Evolutionary conservation across 2,797 vertebrate species (phyloP), one percentile per base, ranked within the genome.

Genomic region (Sardinella longiceps): DNA sequence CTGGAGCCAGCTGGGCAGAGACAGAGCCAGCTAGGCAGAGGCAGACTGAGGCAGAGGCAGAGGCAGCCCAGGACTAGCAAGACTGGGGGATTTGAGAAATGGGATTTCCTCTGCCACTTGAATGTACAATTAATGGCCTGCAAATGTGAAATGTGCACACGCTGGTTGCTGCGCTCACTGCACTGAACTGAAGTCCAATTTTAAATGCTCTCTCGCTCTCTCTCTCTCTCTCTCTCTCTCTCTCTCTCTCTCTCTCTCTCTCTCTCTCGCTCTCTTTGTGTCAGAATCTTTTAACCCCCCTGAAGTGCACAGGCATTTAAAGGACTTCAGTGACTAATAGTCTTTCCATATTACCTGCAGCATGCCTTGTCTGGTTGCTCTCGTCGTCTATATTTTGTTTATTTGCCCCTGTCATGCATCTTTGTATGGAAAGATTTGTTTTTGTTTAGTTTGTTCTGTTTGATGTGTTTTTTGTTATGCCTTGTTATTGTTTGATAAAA

Each of bases 111-210:
- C 58, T 53, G 50, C 43, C 46, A 82, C 37, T 83, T 48, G 58
- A 81, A 82, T 81, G 66, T 84, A 20, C 81, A 88, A 86, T 86
- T 85, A 90, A 87, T 84, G 82, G 82, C 82, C 81, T 50, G 81
- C 33, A 58, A 84, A 84, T 86, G 77, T 51, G 74, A 85, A 86
- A 81, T 66, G 39, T 63, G 80, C 63, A 53, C 80, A 86, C 56
- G 58, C 82, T 74, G 37, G 2, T 80, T 83, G 80, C 37, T 51
- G 77, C 81, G 46, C 51, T 82, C 82, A 60, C 14, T n/a, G n/a
- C n/a, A n/a, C n/a, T n/a, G n/a, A n/a, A n/a, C n/a, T 23, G 28
- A 74, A 82, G 80, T 18, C 56, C 81, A 39, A 37, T 77, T 14
- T 23, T 5, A 53, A 20, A n/a, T 25, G 56, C 56, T 60, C 56